Base-by-base conservation (phyloP, 2,888 invertebrate genomes). In the Volucella bombylans region DNA sequence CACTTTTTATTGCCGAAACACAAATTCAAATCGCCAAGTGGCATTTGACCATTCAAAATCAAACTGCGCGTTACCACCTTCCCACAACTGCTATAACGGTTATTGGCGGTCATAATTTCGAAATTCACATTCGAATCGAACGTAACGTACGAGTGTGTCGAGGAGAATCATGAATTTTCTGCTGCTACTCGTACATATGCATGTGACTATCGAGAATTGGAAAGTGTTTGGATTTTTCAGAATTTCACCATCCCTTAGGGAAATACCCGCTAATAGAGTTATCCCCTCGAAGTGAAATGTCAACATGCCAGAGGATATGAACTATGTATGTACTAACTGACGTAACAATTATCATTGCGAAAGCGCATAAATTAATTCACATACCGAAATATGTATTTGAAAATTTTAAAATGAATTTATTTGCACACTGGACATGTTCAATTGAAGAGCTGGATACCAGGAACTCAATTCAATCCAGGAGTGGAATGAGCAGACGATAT, bases 331-430 rank as follows among this genome's bases (percentile, higher is more conserved):
- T 23, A 45, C 23, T 18, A 54, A 15, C 67, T 52, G 54, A 57
- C 55, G 55, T 57, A 47, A 61, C 55, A 69, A 77, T 77, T 80
- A 80, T 68, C 80, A 49, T n/a, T n/a, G 47, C 38, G 38, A 74
- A 80, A 80, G 31, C 31, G 31, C 68, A 74, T 64, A 68, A 64
- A 74, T 68, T 68, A 68, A 80, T 80, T 80, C 68, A 38, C 74
- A 49, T 61, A 31, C 55, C 10, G 31, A 12, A 59, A 43, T 4
- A 23, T 23, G 3, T 23, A 43, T 43, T 43, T 23, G 41, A 55
- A 18, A 54, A 45, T 0, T 49, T 4, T 54, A 12, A 61, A 77
- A 77, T 31, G 54, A 62, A 74, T 74, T 68, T 55, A 74, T 74
- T 74, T 52, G 39, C 41, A 47, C 39, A 10, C 12, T 49, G 43